Evolutionary conservation across 1,140 invertebrate species (phyloP), one percentile per base, ranked within the genome.

Genomic region (Sminthurides bifidus): DNA sequence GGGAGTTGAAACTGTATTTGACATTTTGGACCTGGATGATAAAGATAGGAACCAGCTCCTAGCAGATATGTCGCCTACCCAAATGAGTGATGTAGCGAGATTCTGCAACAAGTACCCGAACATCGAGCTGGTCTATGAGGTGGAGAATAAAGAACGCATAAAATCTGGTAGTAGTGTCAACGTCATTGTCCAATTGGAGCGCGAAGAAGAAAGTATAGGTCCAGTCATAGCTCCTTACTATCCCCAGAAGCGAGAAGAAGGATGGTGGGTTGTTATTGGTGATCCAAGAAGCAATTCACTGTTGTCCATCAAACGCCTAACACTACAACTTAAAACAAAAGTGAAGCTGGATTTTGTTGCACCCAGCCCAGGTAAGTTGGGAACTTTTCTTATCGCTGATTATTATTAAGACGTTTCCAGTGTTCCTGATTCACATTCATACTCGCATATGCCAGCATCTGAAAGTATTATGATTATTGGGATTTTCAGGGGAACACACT

Each of bases 81-180:
- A 98, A 74, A 93, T 98, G 84, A 85, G 87, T 0, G 94, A 98
- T 71, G 94, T 99, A 0, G 95, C 94, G 0, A 77, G 87, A 43
- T 99, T 98, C 75, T 99, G 94, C 69, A 99, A 99, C 74, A 77
- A 92, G 24, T 99, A 99, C 74, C 96, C 96, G 0, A 98, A 98
- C 71, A 97, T 99, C 64, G 95, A 98, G 67, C 79, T 99, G 60
- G 84, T 81, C 1, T 96, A 94, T 64, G 90, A 98, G 71, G 84
- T 98, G 2, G 73, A 81, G 41, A 83, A 89, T 43, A 88, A 87
- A 61, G 85, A 92, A 46, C 68, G 61, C 26, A 77, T 93, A 53
- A 79, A 76, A 65, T 85, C 85, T 59, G 89, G 88, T 1, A 80
- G 81, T 1, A 81, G 83, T 1, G 85, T 95, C 0, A 84, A 88